Evolutionary conservation across 1,140 invertebrate genomes (phyloP), one percentile per base, ranked within the genome.

Genomic region (Heterodera carotae): DNA sequence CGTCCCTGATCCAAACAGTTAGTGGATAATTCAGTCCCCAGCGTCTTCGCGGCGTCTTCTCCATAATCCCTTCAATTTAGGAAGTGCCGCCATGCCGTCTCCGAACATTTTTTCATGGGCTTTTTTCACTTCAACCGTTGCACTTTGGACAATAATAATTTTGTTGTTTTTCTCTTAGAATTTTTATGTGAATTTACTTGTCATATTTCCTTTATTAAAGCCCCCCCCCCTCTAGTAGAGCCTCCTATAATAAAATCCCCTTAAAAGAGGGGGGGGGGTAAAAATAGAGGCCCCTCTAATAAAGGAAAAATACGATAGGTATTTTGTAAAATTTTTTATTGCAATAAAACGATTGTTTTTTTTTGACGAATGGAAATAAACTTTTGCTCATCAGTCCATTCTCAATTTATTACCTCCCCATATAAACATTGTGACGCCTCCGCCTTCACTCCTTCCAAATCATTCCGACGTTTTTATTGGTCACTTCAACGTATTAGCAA

Each of bases 361-460:
- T 71, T 29, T 18, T 66, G 62, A n/a, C 12, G 27, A n/a, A n/a
- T n/a, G n/a, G n/a, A 22, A 34, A 66, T 66, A 66, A 66, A 66
- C 62, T 66, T 66, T 66, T 66, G 33, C 36, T 62, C n/a, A n/a
- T n/a, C n/a, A n/a, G n/a, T n/a, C n/a, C n/a, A n/a, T n/a, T n/a
- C n/a, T n/a, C n/a, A n/a, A n/a, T n/a, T 62, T 73, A 56, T 10
- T n/a, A 1, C 27, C 62, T 25, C 33, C 62, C 62, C 62, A n/a
- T 29, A 53, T 53, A 53, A 53, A 53, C 48, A 53, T 53, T 53
- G 10, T 43, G 2, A 12, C 39, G 6, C 39, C 39, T 8, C 6
- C 12, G 6, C 18, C 18, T 18, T 22, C 48, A 10, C 48, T 18
- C 5, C 48, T 1, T 18, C 12, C 48, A 1, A 22, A 22, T 53